phyloP scores from a whole-genome alignment of 2,888 invertebrate species.

The Tricholauxania praeusta region DNA sequence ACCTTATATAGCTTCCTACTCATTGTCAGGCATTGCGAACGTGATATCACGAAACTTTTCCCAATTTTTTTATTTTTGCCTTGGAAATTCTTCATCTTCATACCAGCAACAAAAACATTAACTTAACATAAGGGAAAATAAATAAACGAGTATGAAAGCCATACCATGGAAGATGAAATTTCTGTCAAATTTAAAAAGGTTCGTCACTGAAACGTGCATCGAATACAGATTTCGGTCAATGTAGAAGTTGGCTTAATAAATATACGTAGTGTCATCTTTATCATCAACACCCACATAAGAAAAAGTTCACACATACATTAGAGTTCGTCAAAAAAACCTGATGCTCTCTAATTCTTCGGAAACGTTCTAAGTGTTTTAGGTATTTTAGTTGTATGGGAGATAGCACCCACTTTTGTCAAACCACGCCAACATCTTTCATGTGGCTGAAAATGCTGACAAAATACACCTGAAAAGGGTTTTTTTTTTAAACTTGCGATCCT shows the following conservation, averaged over 20 bases:
- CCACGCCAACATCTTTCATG: no score
- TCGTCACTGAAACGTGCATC: slow-evolving; percentile 42
- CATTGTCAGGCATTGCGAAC: slow-evolving; percentile 35
- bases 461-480: no score
- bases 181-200: slow-evolving; percentile 46
- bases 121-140: slow-evolving; percentile 9
- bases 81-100: slow-evolving; percentile 11
- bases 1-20: neutral
- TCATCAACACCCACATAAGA: slow-evolving; percentile 28
- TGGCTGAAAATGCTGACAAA: no score
- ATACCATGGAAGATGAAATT: slow-evolving; percentile 43
- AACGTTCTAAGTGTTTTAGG: no score
- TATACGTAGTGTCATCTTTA: slow-evolving; percentile 39
- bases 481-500: no score
- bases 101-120: slow-evolving; percentile 24
- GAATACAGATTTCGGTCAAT: slow-evolving; percentile 32
- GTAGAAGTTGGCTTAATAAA: slow-evolving; percentile 39
- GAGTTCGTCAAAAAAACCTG: no score
- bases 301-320: no score
- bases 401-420: no score
- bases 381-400: no score
- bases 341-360: no score
- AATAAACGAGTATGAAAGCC: slow-evolving; percentile 16
- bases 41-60: slow-evolving; percentile 39
- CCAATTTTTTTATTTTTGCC: slow-evolving; percentile 6